These are phyloP conservation scores for Ernsta delagoae DNA, from an alignment of 2,888 invertebrate genomes.

Conservation along the genomic window DNA sequence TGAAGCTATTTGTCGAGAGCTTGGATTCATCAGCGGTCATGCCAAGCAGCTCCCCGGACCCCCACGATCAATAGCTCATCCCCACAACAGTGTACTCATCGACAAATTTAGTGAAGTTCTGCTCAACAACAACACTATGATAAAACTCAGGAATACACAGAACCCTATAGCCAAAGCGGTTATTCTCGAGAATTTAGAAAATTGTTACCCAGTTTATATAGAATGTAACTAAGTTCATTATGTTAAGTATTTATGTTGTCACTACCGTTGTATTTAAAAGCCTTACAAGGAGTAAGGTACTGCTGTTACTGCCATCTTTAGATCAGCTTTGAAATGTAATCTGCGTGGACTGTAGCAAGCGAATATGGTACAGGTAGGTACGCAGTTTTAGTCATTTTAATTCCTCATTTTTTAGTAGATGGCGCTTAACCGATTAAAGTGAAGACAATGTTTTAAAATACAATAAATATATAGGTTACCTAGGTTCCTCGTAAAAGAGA, in stretches of 20 bases:
- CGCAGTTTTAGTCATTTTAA: too few species aligned
- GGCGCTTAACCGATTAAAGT: too few species aligned
- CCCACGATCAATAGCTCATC: constrained; percentile 50
- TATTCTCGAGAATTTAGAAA: constrained; percentile 53
- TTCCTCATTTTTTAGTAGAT: too few species aligned
- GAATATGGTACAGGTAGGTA: too few species aligned
- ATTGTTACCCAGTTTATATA: constrained; percentile 76
- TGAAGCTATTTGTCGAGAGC: constrained; percentile 85
- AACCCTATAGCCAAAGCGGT: constrained; percentile 66
- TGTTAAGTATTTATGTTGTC: too few species aligned
- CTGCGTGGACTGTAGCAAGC: too few species aligned
- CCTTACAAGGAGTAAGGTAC: too few species aligned
- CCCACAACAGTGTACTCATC: constrained; percentile 60
- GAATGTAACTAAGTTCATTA: constrained; percentile 58
- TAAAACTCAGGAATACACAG: constrained; percentile 68
- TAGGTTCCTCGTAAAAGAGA: too few species aligned
- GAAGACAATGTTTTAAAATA: too few species aligned
- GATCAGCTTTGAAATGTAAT: background rate
- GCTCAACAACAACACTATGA: constrained; percentile 68
- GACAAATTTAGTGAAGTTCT: constrained; percentile 67
- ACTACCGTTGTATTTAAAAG: too few species aligned
- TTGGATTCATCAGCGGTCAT: constrained; percentile 86
- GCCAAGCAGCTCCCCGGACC: constrained; percentile 68
- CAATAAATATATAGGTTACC: too few species aligned
- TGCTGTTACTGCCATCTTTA: constrained; percentile 3